Evolutionary conservation across 2,888 invertebrate genomes (phyloP), one percentile per base, ranked within the genome.

Genomic region (Cylloceria caligata): DNA sequence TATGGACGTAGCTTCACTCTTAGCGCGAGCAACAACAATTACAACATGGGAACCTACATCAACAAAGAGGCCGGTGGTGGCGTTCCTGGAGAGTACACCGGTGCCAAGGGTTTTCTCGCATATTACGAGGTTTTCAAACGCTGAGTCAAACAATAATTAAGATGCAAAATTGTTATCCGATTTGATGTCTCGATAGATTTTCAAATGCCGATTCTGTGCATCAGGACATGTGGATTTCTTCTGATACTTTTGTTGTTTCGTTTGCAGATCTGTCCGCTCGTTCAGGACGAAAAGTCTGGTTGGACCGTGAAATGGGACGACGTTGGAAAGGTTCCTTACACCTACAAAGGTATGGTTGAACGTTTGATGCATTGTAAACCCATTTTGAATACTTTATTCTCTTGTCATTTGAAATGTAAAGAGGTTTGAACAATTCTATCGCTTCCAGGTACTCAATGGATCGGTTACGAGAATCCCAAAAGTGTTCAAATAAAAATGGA

Each of bases 51-150:
- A 39, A 97, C 98, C 0, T 97, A 96, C 91, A 97, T 98, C 89
- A 97, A 97, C 91, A 97, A 97, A 92, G 98, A 97, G 93, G 97
- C 97, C 3, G 97, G 97, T 0, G 98, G 98, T 24, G 98, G 98
- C 0, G 95, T 94, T 13, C 96, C 98, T 0, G 98, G 97, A 0
- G 96, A 96, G 0, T 98, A 96, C 89, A 98, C 98, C 0, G 96
- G 96, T 83, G 98, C 97, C 27, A 96, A 96, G 78, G 98, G 98
- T 77, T 97, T 98, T 92, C 94, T 97, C 92, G 95, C 97, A 68
- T 97, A 97, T 90, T 97, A 97, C 89, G 97, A 97, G 94, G 96
- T 96, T 93, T 90, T 34, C 39, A 0, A 30, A 55, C 13, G 2
- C 49, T 19, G 5, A 21, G 11, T 49, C 13, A 4, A n/a, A 21